These are phyloP conservation scores for Icerya purchasi DNA, from an alignment of 2,888 invertebrate species.

Conservation along the genomic window DNA sequence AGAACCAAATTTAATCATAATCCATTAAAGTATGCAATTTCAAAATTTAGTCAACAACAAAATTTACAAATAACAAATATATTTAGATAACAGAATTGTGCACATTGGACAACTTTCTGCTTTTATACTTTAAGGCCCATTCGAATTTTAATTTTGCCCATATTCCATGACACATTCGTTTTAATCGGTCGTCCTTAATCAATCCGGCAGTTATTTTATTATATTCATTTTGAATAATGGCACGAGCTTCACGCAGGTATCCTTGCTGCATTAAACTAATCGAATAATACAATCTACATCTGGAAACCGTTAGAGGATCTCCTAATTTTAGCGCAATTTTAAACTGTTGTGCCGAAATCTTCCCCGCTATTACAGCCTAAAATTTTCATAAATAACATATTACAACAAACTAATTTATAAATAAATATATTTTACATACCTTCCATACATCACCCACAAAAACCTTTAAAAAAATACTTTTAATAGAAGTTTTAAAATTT, in stretches of 20 bases:
- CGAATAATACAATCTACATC: slow-evolving; percentile 70
- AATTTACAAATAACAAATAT: too few relatives aligned
- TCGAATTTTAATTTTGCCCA: slow-evolving; percentile 59
- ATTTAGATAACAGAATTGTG: too few relatives aligned
- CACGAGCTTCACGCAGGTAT: slow-evolving; percentile 36
- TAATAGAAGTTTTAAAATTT: too few relatives aligned
- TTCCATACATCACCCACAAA: too few relatives aligned
- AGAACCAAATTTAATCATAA: too few relatives aligned
- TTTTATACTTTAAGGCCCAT: slow-evolving; percentile 8
- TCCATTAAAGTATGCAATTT: too few relatives aligned
- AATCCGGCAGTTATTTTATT: slow-evolving; percentile 24
- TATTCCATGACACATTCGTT: slow-evolving; percentile 66
- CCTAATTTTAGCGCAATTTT: slow-evolving; percentile 55
- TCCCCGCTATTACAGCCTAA: slow-evolving; percentile 70
- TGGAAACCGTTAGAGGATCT: slow-evolving; percentile 55
- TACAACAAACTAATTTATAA: too few relatives aligned
- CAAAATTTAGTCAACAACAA: too few relatives aligned
- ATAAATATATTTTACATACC: too few relatives aligned
- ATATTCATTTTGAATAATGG: slow-evolving; percentile 37
- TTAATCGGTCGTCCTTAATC: slow-evolving; percentile 36
- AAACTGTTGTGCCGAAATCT: slow-evolving; percentile 66
- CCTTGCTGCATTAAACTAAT: slow-evolving; percentile 72
- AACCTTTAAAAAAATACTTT: too few relatives aligned
- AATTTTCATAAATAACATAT: too few relatives aligned
- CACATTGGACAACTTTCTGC: too few relatives aligned